phyloP scores from a whole-genome alignment of 2,797 vertebrate genomes.

The Megaceryle alcyon region DNA sequence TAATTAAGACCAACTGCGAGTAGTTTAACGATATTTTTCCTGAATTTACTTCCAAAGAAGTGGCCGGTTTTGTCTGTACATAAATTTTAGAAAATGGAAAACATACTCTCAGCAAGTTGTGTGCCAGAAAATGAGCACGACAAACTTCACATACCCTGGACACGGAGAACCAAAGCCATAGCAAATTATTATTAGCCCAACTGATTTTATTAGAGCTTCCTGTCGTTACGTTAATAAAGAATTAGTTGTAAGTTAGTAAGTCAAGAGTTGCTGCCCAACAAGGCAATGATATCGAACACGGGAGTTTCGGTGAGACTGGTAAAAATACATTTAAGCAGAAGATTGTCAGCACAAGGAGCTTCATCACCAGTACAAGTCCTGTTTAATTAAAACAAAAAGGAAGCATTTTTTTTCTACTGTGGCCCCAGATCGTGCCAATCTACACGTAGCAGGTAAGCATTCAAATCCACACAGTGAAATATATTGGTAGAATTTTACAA shows the following conservation, averaged over 20 bases:
- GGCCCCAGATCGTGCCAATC: background rate
- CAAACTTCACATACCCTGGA: background rate
- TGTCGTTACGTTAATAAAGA: slow-evolving; percentile 37
- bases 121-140: background rate
- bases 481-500: too few relatives aligned
- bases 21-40: background rate
- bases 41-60: background rate
- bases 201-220: slow-evolving; percentile 16
- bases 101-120: background rate
- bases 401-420: background rate
- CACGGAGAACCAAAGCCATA: background rate
- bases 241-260: background rate
- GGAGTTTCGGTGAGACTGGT: background rate
- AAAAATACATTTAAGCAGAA: slow-evolving; percentile 1
- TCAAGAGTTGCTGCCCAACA: background rate
- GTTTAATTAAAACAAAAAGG: slow-evolving; percentile 39
- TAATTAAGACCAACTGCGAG: background rate
- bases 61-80: background rate
- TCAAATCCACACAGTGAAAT: background rate
- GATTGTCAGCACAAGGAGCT: background rate
- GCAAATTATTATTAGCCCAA: background rate
- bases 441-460: background rate
- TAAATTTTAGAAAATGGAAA: background rate
- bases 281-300: background rate
- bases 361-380: background rate